Percentiles rank a stretch among this genome's conserved stretches.
Conservation (phyloP, 2,888 invertebrate species). For the Pseudoips prasinana region DNA sequence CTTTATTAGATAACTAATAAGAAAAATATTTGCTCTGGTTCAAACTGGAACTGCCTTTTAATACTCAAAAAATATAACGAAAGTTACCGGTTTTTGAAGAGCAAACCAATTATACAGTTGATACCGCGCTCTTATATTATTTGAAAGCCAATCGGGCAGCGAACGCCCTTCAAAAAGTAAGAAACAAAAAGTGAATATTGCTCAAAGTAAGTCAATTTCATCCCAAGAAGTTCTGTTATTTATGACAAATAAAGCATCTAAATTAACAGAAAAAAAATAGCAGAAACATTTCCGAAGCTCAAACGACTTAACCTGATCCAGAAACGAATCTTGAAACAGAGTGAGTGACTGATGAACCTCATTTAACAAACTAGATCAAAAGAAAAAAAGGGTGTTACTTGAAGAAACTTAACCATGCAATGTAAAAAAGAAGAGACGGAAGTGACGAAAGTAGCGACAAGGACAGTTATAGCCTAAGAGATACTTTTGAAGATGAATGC, state of each 20-base stretch:
- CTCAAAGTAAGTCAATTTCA: slow-evolving; percentile 12
- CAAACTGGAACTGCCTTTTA: slow-evolving; percentile 17
- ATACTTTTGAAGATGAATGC: slow-evolving; percentile 13
- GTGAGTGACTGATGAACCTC: slow-evolving; percentile 9
- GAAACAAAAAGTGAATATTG: slow-evolving; percentile 13
- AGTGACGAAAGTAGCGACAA: slow-evolving; percentile 12
- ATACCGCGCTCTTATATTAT: slow-evolving; percentile 9
- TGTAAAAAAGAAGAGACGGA: no score
- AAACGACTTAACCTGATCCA: slow-evolving; percentile 9
- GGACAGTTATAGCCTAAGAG: slow-evolving; percentile 15
- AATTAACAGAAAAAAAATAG: slow-evolving; percentile 9
- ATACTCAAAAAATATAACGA: slow-evolving; percentile 12
- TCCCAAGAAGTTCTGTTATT: slow-evolving; percentile 11
- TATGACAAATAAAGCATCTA: slow-evolving; percentile 9
- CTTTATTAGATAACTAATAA: slow-evolving; percentile 12
- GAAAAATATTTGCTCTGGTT: slow-evolving; percentile 13
- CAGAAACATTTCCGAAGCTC: slow-evolving; percentile 9
- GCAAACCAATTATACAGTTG: slow-evolving; percentile 11
- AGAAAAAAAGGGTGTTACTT: slow-evolving; percentile 12
- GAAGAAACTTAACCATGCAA: slow-evolving; percentile 11
- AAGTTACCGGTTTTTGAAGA: slow-evolving; percentile 14
- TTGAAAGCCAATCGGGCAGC: slow-evolving; percentile 4
- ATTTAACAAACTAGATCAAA: no score
- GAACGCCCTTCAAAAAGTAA: slow-evolving; percentile 4
- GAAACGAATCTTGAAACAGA: slow-evolving; percentile 12